phyloP scores from a whole-genome alignment of 2,113 vertebrate species.

The Cheirogaleus medius region DNA sequence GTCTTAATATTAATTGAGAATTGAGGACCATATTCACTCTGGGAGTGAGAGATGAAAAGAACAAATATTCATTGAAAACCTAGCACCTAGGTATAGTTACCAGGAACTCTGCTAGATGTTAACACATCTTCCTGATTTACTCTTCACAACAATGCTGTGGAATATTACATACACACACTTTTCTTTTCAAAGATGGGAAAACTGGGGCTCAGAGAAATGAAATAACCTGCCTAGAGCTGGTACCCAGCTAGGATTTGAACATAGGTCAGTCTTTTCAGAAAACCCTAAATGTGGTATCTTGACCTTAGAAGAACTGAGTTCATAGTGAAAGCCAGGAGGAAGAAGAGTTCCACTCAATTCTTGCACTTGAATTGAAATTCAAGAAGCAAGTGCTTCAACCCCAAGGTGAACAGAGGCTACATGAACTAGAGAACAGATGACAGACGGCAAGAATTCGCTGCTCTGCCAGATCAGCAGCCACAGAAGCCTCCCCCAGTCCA shows the following conservation, averaged over 20 bases:
- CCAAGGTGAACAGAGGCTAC: neutral
- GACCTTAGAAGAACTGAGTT: neutral
- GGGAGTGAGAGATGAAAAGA: neutral
- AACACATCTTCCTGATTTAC: neutral
- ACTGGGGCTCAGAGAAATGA: neutral
- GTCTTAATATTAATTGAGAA: neutral
- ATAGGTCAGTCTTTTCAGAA: neutral
- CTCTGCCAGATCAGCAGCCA: rapidly evolving
- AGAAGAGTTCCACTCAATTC: neutral
- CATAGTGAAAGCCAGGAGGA: neutral
- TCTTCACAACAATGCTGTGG: neutral
- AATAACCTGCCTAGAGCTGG: neutral
- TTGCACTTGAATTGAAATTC: neutral
- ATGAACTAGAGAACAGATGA: neutral
- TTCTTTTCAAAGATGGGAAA: neutral
- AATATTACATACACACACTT: neutral
- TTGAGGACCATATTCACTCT: neutral
- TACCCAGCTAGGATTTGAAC: neutral
- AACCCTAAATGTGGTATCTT: neutral
- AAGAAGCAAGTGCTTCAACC: neutral
- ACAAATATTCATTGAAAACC: neutral
- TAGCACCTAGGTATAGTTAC: too few species aligned
- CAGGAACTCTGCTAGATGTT: neutral
- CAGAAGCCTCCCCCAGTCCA: neutral
- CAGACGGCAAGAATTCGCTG: neutral